These are phyloP conservation scores for Sycophila sp. DNA, from an alignment of 1,140 invertebrate genomes.

Conservation along the genomic window DNA sequence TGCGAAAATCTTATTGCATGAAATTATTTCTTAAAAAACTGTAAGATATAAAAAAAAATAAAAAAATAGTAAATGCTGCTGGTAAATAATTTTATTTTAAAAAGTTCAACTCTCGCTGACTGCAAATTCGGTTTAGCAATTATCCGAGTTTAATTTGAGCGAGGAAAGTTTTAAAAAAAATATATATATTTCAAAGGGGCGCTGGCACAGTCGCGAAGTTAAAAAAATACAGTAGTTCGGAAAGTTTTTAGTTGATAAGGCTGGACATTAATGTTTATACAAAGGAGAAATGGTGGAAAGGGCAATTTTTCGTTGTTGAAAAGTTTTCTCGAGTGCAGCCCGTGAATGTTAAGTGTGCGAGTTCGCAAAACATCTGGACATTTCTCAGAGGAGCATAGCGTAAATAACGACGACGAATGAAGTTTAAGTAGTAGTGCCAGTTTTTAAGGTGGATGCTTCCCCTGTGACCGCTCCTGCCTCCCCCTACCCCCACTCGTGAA, in stretches of 20 bases:
- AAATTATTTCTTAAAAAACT: too few relatives aligned
- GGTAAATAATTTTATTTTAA: neutral
- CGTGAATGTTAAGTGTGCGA: neutral
- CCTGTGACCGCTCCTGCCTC: too few relatives aligned
- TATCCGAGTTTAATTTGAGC: too few relatives aligned
- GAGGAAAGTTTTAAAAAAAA: neutral
- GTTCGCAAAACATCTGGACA: constrained; percentile 9
- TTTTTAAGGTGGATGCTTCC: too few relatives aligned
- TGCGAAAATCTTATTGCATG: too few relatives aligned
- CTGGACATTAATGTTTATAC: neutral
- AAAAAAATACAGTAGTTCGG: neutral
- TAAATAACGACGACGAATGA: constrained; percentile 6
- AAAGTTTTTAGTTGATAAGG: neutral
- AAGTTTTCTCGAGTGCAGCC: constrained; percentile 2
- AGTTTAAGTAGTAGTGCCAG: neutral
- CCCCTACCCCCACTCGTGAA: too few relatives aligned
- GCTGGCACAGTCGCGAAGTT: neutral
- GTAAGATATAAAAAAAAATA: too few relatives aligned
- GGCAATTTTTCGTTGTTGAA: constrained; percentile 19
- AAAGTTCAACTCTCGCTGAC: neutral
- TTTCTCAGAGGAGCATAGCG: neutral
- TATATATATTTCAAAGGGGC: too few relatives aligned
- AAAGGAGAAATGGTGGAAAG: neutral
- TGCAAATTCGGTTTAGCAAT: too few relatives aligned
- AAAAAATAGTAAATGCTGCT: too few relatives aligned